Conservation (phyloP, 2,797 vertebrate genomes). For the Austrolebias charrua region DNA sequence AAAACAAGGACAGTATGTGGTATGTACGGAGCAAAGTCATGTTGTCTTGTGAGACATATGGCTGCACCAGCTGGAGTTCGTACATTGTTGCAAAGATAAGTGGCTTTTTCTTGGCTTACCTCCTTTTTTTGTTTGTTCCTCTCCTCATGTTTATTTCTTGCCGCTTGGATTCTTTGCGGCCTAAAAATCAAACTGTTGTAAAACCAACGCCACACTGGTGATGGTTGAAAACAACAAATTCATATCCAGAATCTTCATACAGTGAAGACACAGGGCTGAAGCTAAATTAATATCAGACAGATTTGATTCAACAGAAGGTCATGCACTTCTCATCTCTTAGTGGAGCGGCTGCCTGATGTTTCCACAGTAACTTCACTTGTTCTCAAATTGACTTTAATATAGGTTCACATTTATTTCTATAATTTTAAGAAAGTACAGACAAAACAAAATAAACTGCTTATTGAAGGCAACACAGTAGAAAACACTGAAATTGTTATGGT, state of each 20-base stretch:
- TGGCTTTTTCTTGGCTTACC: slow-evolving; percentile 41
- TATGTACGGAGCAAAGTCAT: slow-evolving; percentile 21
- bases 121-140: slow-evolving; percentile 37
- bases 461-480: not conserved
- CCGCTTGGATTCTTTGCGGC: slow-evolving; percentile 32
- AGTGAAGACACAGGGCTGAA: no score
- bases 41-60: slow-evolving; percentile 56
- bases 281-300: no score
- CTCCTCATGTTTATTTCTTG: slow-evolving; percentile 33
- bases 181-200: slow-evolving; percentile 2
- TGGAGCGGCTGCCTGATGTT: not conserved
- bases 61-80: slow-evolving; percentile 57
- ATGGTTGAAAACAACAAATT: no score
- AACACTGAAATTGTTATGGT: not conserved
- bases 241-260: no score
- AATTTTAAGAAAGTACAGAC: not conserved
- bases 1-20: slow-evolving; percentile 39
- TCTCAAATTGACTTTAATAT: slow-evolving; percentile 2
- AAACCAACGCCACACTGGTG: no score
- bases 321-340: no score
- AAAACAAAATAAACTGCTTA: slow-evolving; percentile 1
- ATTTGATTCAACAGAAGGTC: no score
- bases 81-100: slow-evolving; percentile 47
- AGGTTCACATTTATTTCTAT: not conserved
- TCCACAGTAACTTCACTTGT: slow-evolving; percentile 3